phyloP scores from a whole-genome alignment of 2,888 invertebrate genomes.

The Pheosia tremula region DNA sequence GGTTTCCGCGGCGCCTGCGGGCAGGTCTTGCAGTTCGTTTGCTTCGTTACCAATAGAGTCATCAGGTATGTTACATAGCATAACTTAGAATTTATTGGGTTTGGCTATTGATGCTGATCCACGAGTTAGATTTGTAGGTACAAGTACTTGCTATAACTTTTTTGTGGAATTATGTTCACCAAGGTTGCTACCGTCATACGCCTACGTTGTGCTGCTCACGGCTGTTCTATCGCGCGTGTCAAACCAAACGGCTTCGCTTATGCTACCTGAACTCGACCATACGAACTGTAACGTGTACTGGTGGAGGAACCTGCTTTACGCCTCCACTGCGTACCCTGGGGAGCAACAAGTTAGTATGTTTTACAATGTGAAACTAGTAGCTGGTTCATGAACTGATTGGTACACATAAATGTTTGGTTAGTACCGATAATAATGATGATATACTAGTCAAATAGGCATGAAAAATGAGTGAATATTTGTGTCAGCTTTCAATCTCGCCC shows the following conservation, averaged over 20 bases:
- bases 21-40: conserved; percentile 77
- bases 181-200: conserved; percentile 86
- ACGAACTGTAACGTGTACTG: conserved; percentile 84
- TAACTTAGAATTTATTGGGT: background rate
- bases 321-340: conserved; percentile 84
- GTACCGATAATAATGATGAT: background rate
- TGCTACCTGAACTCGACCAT: conserved; percentile 83
- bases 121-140: too few relatives aligned
- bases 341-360: conserved; percentile 81
- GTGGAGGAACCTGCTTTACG: conserved; percentile 87
- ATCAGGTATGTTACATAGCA: conserved; percentile 78
- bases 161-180: background rate
- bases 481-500: background rate
- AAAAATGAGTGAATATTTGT: too few relatives aligned
- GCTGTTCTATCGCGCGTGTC: conserved; percentile 64
- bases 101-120: too few relatives aligned
- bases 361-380: too few relatives aligned
- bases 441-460: too few relatives aligned
- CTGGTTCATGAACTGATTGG: background rate
- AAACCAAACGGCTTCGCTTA: conserved; percentile 57
- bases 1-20: conserved; percentile 72
- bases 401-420: background rate
- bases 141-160: too few relatives aligned
- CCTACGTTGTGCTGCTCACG: conserved; percentile 81
- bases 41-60: conserved; percentile 81